A percentile compares a stretch with the other conserved stretches of the same genome.
phyloP scores from a whole-genome alignment of 2,888 invertebrate species.

The Noctua comes region DNA sequence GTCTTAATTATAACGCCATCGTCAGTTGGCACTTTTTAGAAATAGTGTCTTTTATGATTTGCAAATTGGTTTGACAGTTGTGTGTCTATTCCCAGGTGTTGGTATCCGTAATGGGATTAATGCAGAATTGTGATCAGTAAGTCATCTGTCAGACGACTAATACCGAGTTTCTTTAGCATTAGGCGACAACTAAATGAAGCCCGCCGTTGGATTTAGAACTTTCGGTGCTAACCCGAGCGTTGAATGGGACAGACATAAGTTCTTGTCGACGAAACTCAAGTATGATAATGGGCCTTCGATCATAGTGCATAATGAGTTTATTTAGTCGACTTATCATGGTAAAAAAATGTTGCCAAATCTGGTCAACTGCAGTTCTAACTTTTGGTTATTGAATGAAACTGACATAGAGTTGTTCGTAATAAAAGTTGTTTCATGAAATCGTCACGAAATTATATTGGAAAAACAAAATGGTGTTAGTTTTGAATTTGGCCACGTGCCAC shows the following conservation, averaged over 20 bases:
- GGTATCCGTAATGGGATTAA: background rate
- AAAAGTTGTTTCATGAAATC: background rate
- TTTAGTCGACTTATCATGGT: background rate
- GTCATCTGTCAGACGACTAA: background rate
- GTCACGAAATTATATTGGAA: background rate
- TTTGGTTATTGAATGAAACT: background rate
- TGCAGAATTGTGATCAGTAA: background rate
- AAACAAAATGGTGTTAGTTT: background rate
- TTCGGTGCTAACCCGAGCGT: background rate
- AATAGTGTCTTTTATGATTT: constrained; percentile 14
- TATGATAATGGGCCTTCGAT: too few relatives aligned
- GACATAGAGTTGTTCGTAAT: background rate
- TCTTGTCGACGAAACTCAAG: background rate
- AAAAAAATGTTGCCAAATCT: background rate
- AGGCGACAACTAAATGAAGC: background rate
- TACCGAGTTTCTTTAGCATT: background rate
- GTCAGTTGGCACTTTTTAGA: background rate
- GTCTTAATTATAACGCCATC: background rate
- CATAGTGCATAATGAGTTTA: background rate
- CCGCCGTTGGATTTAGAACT: background rate
- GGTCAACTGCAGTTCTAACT: background rate
- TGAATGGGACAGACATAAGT: background rate
- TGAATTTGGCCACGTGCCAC: background rate
- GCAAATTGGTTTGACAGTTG: constrained; percentile 30
- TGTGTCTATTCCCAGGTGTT: background rate